Evolutionary conservation across 2,797 vertebrate genomes (phyloP).

Genomic region (Melanotaenia pygmaea): DNA sequence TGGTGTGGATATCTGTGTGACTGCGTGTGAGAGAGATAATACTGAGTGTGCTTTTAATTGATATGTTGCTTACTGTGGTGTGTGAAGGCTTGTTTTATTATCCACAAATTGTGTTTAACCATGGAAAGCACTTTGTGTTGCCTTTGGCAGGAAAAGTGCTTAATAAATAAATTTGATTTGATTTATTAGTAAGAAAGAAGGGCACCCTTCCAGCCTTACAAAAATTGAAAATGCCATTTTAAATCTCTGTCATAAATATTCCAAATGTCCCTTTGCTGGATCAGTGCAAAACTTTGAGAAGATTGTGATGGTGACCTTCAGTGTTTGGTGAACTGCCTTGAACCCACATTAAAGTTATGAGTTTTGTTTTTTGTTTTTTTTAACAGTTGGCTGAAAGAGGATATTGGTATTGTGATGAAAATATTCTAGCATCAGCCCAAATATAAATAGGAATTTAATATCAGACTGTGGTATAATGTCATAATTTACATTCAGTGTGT

Average conservation of each 20-base stretch:
- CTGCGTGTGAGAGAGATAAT: too few species aligned
- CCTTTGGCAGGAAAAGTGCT: too few species aligned
- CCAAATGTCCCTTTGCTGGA: conserved; percentile 25
- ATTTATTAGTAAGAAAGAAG: too few species aligned
- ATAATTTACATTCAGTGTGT: conserved; percentile 14
- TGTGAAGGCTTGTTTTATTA: too few species aligned
- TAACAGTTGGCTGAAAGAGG: conserved; percentile 22
- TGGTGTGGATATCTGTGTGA: too few species aligned
- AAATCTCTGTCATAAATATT: conserved; percentile 57
- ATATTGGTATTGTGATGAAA: conserved; percentile 31
- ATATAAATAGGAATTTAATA: conserved; percentile 2
- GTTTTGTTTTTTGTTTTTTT: conserved; percentile 17
- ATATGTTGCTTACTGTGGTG: too few species aligned
- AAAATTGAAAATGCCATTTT: conserved; percentile 36
- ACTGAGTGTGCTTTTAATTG: too few species aligned
- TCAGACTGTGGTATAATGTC: conserved; percentile 4
- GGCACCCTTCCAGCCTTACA: conserved; percentile 28
- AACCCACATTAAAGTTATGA: conserved; percentile 38
- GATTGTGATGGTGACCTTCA: conserved; percentile 58
- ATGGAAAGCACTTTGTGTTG: too few species aligned
- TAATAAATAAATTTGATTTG: too few species aligned
- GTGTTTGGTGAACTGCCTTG: conserved; percentile 31
- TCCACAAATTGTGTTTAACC: too few species aligned
- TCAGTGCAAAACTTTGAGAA: conserved; percentile 18
- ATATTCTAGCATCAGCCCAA: conserved; percentile 23